Evolutionary conservation across 2,888 invertebrate genomes (phyloP).

Genomic region (Parthenolecanium corni): DNA sequence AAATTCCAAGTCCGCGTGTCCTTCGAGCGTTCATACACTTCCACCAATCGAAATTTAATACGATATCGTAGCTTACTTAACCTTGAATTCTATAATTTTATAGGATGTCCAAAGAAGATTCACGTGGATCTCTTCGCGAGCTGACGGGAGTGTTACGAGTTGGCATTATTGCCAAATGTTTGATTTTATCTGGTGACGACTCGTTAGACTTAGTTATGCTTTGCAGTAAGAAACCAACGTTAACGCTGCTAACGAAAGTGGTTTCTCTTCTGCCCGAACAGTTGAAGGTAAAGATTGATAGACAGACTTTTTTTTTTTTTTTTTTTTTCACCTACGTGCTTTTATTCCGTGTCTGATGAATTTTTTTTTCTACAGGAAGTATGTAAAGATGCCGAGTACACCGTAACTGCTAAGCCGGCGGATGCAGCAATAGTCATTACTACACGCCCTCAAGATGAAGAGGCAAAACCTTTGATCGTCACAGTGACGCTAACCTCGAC

Average conservation of each 20-base stretch:
- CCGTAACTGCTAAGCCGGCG: conserved; percentile 68
- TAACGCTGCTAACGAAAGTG: conserved; percentile 71
- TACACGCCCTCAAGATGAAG: conserved; percentile 54
- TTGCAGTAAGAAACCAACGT: conserved; percentile 90
- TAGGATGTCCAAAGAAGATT: not conserved
- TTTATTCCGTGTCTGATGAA: not conserved
- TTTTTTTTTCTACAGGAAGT: conserved; percentile 40
- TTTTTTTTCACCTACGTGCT: not conserved
- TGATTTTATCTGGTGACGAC: conserved; percentile 78
- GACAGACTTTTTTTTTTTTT: not conserved
- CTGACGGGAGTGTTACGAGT: conserved; percentile 95
- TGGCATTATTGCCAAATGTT: conserved; percentile 77
- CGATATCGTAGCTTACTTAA: too few species aligned
- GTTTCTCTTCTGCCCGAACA: conserved; percentile 72
- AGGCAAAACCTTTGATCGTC: conserved; percentile 47
- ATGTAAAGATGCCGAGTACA: conserved; percentile 64
- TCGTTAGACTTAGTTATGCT: conserved; percentile 86
- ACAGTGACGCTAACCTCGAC: conserved; percentile 87
- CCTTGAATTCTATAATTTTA: too few species aligned
- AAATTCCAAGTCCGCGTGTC: too few species aligned
- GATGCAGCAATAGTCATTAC: conserved; percentile 70
- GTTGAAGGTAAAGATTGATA: conserved; percentile 44
- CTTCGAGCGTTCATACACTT: too few species aligned
- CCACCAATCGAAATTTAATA: too few species aligned
- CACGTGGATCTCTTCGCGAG: conserved; percentile 19